phyloP scores from a whole-genome alignment of 64 coral and sea anemone genomes.

The Acropora tenuis region DNA sequence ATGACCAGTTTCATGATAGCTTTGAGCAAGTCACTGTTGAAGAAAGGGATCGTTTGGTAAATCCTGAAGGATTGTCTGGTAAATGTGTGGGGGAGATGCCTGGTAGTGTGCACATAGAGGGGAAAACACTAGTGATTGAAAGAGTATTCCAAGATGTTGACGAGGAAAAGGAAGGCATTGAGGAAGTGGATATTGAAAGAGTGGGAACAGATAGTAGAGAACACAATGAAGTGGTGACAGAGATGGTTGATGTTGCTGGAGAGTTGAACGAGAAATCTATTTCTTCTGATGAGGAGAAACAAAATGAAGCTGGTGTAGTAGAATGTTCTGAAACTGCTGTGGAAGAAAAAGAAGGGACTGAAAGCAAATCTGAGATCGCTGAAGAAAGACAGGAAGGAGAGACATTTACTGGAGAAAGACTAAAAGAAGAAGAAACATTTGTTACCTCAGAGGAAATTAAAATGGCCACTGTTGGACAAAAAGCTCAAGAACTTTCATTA shows the following conservation, averaged over 20 bases:
- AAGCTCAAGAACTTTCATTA: too few relatives aligned
- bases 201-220: not conserved
- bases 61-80: too few relatives aligned
- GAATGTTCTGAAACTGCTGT: too few relatives aligned
- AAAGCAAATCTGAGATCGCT: too few relatives aligned
- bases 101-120: not conserved
- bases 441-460: too few relatives aligned
- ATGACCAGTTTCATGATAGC: slow-evolving; percentile 21
- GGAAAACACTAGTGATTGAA: not conserved
- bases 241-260: not conserved
- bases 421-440: too few relatives aligned
- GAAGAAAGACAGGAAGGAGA: too few relatives aligned
- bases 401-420: too few relatives aligned
- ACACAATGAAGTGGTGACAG: not conserved
- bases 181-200: not conserved
- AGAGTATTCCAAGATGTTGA: not conserved
- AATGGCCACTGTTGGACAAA: too few relatives aligned
- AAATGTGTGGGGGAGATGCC: not conserved
- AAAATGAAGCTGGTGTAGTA: not conserved
- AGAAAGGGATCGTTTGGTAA: not conserved
- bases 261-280: not conserved
- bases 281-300: not conserved
- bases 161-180: not conserved
- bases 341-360: too few relatives aligned
- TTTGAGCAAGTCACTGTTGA: not conserved